phyloP scores from a whole-genome alignment of 2,797 vertebrate genomes.

The Clarias platycephalus region DNA sequence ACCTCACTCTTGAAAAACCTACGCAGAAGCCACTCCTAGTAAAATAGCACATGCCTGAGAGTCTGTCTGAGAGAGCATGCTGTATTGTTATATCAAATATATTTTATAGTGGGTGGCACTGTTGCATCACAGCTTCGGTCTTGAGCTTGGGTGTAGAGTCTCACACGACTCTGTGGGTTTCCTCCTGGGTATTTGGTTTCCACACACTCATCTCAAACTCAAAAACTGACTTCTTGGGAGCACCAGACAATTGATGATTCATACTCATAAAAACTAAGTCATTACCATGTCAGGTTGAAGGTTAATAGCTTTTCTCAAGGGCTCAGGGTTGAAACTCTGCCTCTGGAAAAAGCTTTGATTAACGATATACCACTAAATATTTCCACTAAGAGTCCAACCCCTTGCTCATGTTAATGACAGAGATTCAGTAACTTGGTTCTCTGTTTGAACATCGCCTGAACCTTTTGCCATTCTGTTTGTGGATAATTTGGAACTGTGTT shows the following conservation, averaged over 20 bases:
- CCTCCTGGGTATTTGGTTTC: background rate
- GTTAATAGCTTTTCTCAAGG: background rate
- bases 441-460: too few species aligned
- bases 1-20: background rate
- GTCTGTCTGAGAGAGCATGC: background rate
- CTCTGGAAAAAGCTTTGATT: background rate
- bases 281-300: background rate
- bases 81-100: background rate
- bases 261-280: background rate
- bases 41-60: background rate
- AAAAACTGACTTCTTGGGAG: background rate
- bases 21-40: background rate
- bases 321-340: background rate
- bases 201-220: background rate
- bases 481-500: too few species aligned
- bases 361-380: background rate
- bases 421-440: background rate
- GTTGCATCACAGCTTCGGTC: background rate
- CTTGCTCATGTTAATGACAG: background rate
- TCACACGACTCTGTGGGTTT: background rate
- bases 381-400: background rate
- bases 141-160: background rate
- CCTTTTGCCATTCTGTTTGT: too few species aligned
- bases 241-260: background rate
- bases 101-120: background rate